Conservation (phyloP, 2,888 invertebrate genomes). For the Lasioglossum leucozonium region DNA sequence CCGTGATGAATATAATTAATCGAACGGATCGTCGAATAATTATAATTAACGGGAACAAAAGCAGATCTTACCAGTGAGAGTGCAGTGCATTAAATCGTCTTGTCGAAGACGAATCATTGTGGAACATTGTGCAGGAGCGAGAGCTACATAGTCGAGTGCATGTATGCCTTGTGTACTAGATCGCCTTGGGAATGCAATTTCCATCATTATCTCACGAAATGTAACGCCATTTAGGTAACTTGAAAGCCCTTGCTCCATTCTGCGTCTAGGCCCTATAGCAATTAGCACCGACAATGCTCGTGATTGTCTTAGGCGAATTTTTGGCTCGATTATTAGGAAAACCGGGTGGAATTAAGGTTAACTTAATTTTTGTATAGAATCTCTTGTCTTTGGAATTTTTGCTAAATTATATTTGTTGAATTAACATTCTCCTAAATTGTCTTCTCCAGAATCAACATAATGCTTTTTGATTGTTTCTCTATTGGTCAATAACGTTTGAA, state of each 20-base stretch:
- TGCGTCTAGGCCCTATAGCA: slow-evolving; percentile 25
- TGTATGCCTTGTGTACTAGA: slow-evolving; percentile 27
- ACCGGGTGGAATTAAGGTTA: not conserved
- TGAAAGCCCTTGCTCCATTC: slow-evolving; percentile 50
- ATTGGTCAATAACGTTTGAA: not conserved
- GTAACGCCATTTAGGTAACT: slow-evolving; percentile 41
- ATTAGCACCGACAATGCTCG: slow-evolving; percentile 33
- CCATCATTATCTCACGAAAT: slow-evolving; percentile 56
- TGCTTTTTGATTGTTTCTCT: not conserved
- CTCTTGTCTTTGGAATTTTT: not conserved
- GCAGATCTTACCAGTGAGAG: not conserved
- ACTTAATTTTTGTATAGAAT: not conserved
- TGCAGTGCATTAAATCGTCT: not conserved
- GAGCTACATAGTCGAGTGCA: not conserved
- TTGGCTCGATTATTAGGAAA: not conserved
- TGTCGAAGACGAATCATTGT: not conserved
- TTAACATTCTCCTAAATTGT: not conserved
- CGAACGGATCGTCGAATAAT: not conserved
- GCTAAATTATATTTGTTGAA: not conserved
- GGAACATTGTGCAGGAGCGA: not conserved
- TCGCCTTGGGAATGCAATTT: slow-evolving; percentile 47
- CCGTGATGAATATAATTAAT: not conserved
- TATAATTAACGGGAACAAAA: not conserved
- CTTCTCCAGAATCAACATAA: not conserved
- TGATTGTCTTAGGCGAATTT: slow-evolving; percentile 24